Percentiles rank a stretch among this genome's conserved stretches.
Evolutionary conservation across 2,888 invertebrate species (phyloP).

Genomic region (Hydroisotoma schaefferi): DNA sequence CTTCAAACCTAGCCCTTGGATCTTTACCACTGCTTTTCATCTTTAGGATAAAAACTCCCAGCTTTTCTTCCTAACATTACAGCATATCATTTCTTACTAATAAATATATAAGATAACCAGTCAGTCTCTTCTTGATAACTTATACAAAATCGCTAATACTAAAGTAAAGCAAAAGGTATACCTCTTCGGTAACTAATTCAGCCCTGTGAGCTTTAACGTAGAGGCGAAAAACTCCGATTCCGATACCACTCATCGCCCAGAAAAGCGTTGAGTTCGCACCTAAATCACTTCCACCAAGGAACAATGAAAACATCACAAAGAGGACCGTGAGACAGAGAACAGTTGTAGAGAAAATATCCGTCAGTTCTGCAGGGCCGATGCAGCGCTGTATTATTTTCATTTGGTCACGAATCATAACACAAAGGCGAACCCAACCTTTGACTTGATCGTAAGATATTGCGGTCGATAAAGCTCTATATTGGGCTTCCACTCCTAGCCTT

Average conservation of each 20-base stretch:
- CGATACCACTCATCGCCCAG: neutral
- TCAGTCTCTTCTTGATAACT: too few relatives aligned
- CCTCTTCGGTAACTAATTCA: neutral
- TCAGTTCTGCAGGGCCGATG: neutral
- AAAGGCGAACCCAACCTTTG: neutral
- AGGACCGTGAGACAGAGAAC: neutral
- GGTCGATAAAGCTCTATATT: neutral
- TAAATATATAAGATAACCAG: too few relatives aligned
- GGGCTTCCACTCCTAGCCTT: neutral
- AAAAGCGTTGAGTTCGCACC: neutral
- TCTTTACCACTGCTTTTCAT: too few relatives aligned
- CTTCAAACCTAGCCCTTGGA: too few relatives aligned
- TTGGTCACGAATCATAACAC: neutral
- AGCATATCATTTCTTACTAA: too few relatives aligned
- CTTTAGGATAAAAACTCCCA: too few relatives aligned
- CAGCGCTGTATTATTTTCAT: neutral
- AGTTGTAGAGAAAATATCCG: neutral
- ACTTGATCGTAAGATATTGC: neutral
- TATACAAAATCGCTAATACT: too few relatives aligned
- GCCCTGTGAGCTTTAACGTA: neutral
- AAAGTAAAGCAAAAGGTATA: too few relatives aligned
- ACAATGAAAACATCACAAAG: neutral
- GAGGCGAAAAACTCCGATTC: neutral
- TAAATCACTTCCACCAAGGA: neutral
- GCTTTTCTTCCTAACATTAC: too few relatives aligned